Evolutionary conservation across 2,113 vertebrate species (phyloP).

Genomic region (Rhabdomys dilectus): DNA sequence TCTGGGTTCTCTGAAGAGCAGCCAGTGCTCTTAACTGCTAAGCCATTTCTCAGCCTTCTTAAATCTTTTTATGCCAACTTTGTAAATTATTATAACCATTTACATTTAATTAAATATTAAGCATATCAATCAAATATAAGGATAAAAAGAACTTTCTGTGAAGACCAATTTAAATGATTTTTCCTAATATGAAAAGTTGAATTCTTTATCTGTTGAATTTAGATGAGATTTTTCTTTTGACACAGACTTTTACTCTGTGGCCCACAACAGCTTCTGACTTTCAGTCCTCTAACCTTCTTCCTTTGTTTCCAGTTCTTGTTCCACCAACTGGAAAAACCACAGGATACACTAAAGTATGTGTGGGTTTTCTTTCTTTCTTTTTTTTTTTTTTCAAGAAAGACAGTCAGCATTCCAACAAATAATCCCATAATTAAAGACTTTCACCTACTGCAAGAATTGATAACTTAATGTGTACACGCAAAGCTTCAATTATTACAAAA

Average conservation of each 20-base stretch:
- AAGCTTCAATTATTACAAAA: conserved; percentile 9
- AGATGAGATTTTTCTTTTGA: neutral
- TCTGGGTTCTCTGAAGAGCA: neutral
- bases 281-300: neutral
- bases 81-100: neutral
- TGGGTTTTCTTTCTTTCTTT: too few species aligned
- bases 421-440: neutral
- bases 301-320: neutral
- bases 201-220: neutral
- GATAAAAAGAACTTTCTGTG: conserved; percentile 34
- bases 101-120: conserved; percentile 1
- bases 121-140: conserved; percentile 26
- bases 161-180: conserved; percentile 34
- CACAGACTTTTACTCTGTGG: neutral
- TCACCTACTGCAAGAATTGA: neutral
- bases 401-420: neutral
- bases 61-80: neutral
- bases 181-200: conserved; percentile 28
- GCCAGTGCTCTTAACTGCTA: neutral
- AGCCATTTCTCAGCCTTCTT: neutral
- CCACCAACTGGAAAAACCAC: conserved; percentile 30
- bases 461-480: neutral
- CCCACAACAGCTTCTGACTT: neutral
- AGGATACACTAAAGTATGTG: neutral
- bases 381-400: conserved; percentile 19